A percentile compares a stretch with the other conserved stretches of the same genome.
These are phyloP conservation scores for Leucozona laternaria DNA, from an alignment of 2,888 invertebrate genomes.

Conservation along the genomic window DNA sequence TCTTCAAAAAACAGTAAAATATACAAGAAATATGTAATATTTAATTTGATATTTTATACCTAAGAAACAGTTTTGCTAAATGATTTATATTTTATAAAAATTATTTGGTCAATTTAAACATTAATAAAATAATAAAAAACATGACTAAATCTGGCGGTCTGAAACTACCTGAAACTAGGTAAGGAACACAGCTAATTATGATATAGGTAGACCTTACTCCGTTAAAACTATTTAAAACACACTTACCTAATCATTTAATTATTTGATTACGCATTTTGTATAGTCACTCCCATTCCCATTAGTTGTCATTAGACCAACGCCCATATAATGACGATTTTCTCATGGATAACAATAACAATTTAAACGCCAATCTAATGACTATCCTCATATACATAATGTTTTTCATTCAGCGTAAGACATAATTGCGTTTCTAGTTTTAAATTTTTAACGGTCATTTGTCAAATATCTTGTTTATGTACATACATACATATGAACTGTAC, in stretches of 20 bases:
- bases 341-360: not conserved
- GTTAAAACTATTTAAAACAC: not conserved
- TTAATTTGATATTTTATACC: too few species aligned
- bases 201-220: not conserved
- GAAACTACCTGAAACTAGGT: too few species aligned
- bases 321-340: conserved; percentile 8
- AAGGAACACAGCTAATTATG: too few species aligned
- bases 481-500: too few species aligned
- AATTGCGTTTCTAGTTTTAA: conserved; percentile 1
- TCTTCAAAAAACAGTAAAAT: too few species aligned
- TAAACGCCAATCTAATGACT: not conserved
- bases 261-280: conserved; percentile 20
- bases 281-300: conserved; percentile 22
- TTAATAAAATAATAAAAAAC: too few species aligned
- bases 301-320: conserved; percentile 19
- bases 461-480: too few species aligned
- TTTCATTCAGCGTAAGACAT: not conserved
- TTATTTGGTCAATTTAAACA: too few species aligned
- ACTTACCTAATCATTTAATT: not conserved
- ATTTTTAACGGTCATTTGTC: conserved; percentile 7
- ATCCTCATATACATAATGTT: not conserved
- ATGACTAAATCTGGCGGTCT: too few species aligned
- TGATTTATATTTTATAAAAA: too few species aligned
- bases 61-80: too few species aligned
- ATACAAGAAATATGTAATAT: too few species aligned